These are phyloP conservation scores for Porites australiensis DNA, from an alignment of 64 coral and sea anemone species.

Conservation along the genomic window DNA sequence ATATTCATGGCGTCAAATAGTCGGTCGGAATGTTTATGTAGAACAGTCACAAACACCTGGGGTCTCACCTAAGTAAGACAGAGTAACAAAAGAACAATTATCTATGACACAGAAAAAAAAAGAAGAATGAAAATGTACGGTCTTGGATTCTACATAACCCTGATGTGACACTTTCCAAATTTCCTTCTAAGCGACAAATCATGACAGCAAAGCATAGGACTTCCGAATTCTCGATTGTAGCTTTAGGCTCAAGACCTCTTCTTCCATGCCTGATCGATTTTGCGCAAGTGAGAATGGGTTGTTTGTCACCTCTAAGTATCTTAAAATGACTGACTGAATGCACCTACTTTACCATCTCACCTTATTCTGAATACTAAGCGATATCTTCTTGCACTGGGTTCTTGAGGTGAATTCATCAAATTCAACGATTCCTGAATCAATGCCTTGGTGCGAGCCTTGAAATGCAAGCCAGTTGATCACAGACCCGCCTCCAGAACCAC, in stretches of 20 bases:
- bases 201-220: no score
- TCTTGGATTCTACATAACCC: no score
- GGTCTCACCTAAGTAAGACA: not conserved
- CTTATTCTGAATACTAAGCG: not conserved
- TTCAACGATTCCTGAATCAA: constrained; percentile 3
- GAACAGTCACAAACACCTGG: constrained; percentile 21
- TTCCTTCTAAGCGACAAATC: no score
- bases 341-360: not conserved
- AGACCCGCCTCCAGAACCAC: constrained; percentile 37
- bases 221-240: no score
- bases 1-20: constrained; percentile 26
- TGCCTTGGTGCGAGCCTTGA: constrained; percentile 8
- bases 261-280: no score
- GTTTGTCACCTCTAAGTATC: no score
- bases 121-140: no score
- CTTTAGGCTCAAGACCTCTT: no score
- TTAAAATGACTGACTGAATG: no score
- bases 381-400: constrained; percentile 35
- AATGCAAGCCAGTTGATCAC: constrained; percentile 75
- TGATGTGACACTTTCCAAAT: no score
- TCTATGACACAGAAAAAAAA: no score
- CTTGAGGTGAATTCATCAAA: constrained; percentile 40
- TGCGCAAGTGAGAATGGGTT: no score
- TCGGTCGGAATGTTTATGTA: not conserved
- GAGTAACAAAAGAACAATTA: not conserved